Conservation (phyloP, 2,797 vertebrate species). For the Cryptoblepharus egeriae region DNA sequence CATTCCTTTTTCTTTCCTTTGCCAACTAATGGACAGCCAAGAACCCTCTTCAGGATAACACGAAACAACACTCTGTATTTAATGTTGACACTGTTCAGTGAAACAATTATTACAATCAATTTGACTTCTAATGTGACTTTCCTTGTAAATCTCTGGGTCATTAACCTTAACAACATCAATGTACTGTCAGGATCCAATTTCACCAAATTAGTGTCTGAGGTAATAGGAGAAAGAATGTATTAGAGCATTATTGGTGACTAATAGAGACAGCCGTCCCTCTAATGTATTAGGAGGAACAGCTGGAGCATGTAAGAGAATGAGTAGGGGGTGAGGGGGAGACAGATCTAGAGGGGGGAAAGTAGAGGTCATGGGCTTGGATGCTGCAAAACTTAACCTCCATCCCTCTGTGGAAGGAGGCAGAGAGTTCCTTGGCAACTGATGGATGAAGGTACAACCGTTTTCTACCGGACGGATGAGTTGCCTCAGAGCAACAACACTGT, state of each 20-base stretch:
- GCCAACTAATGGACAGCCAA: constrained; percentile 35
- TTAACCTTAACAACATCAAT: constrained; percentile 84
- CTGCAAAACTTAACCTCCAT: constrained; percentile 35
- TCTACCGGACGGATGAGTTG: background rate
- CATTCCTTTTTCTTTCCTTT: background rate
- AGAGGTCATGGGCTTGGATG: constrained; percentile 7
- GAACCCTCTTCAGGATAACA: constrained; percentile 45
- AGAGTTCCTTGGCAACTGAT: background rate
- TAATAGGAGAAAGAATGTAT: constrained; percentile 80
- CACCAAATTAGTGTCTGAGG: constrained; percentile 79
- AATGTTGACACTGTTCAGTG: constrained; percentile 77
- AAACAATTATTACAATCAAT: constrained; percentile 85
- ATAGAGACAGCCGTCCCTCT: constrained; percentile 75
- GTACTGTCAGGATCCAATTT: constrained; percentile 80
- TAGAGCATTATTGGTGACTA: constrained; percentile 79
- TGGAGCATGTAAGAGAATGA: constrained; percentile 60
- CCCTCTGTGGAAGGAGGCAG: background rate
- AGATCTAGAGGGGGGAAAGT: constrained; percentile 30
- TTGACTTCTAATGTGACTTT: constrained; percentile 83
- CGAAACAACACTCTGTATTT: constrained; percentile 73
- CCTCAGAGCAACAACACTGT: background rate
- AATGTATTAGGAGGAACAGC: constrained; percentile 69
- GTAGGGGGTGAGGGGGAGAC: background rate
- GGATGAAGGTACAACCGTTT: background rate
- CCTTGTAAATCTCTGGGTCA: constrained; percentile 85